Percentiles rank a stretch among this genome's conserved stretches.
Conservation (phyloP, 2,113 vertebrate genomes). For the Entelurus aequoreus region DNA sequence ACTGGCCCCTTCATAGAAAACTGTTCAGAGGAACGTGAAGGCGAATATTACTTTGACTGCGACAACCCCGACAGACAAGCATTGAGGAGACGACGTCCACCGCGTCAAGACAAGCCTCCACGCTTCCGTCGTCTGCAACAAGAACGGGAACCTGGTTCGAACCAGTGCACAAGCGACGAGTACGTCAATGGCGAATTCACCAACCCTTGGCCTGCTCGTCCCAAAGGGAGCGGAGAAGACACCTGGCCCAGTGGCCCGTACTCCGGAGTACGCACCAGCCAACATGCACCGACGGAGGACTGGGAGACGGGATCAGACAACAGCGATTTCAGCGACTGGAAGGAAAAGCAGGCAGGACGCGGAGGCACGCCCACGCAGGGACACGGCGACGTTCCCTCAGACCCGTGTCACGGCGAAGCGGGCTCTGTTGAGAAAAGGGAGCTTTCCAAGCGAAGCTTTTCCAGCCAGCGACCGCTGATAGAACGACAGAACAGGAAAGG, state of each 20-base stretch:
- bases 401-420: conserved; percentile 68
- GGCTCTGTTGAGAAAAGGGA: conserved; percentile 86
- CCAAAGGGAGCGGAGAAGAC: conserved; percentile 76
- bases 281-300: conserved; percentile 83
- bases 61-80: conserved; percentile 86
- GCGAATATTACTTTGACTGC: conserved; percentile 77
- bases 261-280: conserved; percentile 65
- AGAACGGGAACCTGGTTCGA: conserved; percentile 75
- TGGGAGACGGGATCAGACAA: conserved; percentile 96
- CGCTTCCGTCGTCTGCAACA: conserved; percentile 89
- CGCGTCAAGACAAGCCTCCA: conserved; percentile 93
- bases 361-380: conserved; percentile 53
- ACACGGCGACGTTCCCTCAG: conserved; percentile 68
- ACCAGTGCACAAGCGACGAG: conserved; percentile 86
- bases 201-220: conserved; percentile 77
- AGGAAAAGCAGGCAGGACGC: conserved; percentile 74
- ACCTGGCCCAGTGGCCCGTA: conserved; percentile 62
- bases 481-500: conserved; percentile 92
- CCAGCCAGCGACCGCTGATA: conserved; percentile 87
- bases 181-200: conserved; percentile 75
- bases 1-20: conserved; percentile 73
- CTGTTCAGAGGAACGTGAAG: conserved; percentile 81
- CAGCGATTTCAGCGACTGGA: conserved; percentile 89
- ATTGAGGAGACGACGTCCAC: conserved; percentile 84
- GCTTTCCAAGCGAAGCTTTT: conserved; percentile 93